A percentile compares a stretch with the other conserved stretches of the same genome.
These are phyloP conservation scores for Eilema griseolum DNA, from an alignment of 2,888 invertebrate genomes.

Conservation along the genomic window DNA sequence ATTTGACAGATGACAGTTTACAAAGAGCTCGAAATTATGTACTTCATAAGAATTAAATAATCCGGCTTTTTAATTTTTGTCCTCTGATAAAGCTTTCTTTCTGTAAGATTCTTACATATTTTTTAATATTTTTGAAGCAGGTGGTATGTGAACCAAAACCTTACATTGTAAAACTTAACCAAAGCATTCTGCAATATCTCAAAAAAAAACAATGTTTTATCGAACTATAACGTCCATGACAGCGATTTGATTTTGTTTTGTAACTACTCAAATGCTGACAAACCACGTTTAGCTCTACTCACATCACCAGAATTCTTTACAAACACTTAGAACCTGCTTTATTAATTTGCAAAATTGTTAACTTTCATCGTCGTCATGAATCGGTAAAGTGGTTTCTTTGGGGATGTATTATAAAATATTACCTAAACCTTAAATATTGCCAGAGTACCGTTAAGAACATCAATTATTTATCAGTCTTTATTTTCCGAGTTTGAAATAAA, in stretches of 20 bases:
- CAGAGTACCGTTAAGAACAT: constrained; percentile 23
- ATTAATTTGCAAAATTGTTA: constrained; percentile 77
- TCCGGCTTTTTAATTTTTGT: constrained; percentile 64
- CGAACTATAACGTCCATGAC: not conserved
- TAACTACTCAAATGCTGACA: constrained; percentile 37
- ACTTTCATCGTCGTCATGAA: constrained; percentile 55
- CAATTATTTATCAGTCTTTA: constrained; percentile 21
- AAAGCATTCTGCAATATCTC: not conserved
- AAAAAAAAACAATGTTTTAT: not conserved
- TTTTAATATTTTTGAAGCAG: constrained; percentile 38
- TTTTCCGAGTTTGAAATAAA: constrained; percentile 28
- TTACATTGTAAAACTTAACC: constrained; percentile 8
- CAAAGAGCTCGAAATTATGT: constrained; percentile 64
- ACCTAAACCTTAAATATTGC: constrained; percentile 17
- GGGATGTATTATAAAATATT: constrained; percentile 58
- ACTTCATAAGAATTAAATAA: constrained; percentile 63
- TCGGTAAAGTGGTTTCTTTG: constrained; percentile 28
- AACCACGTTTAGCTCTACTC: constrained; percentile 45
- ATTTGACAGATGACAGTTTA: constrained; percentile 72
- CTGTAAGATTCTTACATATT: constrained; percentile 48
- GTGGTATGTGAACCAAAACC: constrained; percentile 15
- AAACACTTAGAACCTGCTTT: constrained; percentile 64
- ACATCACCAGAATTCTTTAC: constrained; percentile 46
- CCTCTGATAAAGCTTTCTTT: constrained; percentile 53
- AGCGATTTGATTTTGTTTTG: constrained; percentile 39